Base-by-base conservation (phyloP, 2,113 vertebrate genomes). In the Protomyctophum bolini region DNA sequence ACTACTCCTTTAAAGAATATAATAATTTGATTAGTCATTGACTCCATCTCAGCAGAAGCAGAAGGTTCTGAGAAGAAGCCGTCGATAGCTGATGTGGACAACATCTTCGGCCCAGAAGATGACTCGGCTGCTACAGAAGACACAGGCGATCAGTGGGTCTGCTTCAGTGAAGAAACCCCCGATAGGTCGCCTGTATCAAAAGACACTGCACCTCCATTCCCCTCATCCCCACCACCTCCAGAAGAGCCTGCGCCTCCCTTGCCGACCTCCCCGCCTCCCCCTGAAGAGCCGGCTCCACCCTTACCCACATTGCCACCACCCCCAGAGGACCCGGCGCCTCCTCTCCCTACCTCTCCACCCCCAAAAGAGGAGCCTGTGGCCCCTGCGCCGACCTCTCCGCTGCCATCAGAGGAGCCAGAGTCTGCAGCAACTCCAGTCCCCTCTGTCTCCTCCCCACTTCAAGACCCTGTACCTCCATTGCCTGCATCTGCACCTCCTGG, bases 31-130 rank as follows among this genome's bases (percentile, higher is more conserved):
- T 63, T 73, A 52, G n/a, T 51, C 7, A 4, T 9, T n/a, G 7
- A 6, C 57, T 68, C 12, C 9, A 58, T 80, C 74, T 54, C 76
- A 88, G 86, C 76, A 77, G 93, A 81, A 80, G 83, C 86, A 0
- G 82, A 87, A 1, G 5, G 1, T 29, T 68, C 83, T 12, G 52
- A 12, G 84, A 82, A 87, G 54, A 91, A 89, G 73, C 92, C 95
- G 3, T 97, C 96, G n/a, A 96, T 98, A 87, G 95, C 91, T 79
- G 96, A 99, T 88, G 85, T 99, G 91, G 98, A 99, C 92, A 97
- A 94, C 93, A 95, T 99, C 88, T 99, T 99, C 80, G 98, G 98
- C 64, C 96, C 98, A 0, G 94, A 94, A 66, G 79, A 93, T 45
- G 89, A 92, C 73, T 83, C 94, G 49, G 82, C 89, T 83, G 90